Evolutionary conservation across 2,113 vertebrate species (phyloP).

Genomic region (Mesocricetus auratus): DNA sequence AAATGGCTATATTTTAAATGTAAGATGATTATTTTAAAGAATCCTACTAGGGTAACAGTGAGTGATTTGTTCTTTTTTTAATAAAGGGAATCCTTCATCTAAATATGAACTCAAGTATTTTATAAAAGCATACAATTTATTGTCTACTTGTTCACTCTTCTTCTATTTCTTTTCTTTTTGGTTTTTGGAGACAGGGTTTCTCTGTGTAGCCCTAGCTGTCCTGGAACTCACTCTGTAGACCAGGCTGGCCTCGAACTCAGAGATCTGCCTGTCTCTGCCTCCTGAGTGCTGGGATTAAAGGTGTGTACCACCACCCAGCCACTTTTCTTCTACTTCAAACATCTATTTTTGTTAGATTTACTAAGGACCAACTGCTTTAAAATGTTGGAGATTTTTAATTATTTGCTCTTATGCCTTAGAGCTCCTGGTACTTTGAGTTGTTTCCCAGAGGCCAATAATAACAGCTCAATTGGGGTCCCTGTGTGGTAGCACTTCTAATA

Average conservation of each 20-base stretch:
- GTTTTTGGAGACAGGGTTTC: neutral
- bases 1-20: constrained; percentile 54
- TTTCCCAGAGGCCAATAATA: neutral
- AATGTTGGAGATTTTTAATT: neutral
- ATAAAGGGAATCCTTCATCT: constrained; percentile 33
- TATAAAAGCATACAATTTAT: constrained; percentile 3
- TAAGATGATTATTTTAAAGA: constrained; percentile 61
- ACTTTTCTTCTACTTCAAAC: neutral
- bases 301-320: neutral
- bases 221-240: neutral
- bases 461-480: neutral
- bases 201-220: neutral
- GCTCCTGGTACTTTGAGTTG: neutral
- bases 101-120: constrained; percentile 8
- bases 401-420: neutral
- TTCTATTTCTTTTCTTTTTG: neutral
- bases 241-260: neutral
- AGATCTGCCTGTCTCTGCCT: neutral
- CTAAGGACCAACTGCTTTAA: neutral
- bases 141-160: neutral
- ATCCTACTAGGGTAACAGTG: neutral
- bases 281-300: neutral
- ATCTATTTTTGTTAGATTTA: neutral
- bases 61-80: constrained; percentile 23
- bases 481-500: neutral